These are phyloP conservation scores for Himalopsyche kuldschensis DNA, from an alignment of 2,888 invertebrate genomes.

Conservation along the genomic window DNA sequence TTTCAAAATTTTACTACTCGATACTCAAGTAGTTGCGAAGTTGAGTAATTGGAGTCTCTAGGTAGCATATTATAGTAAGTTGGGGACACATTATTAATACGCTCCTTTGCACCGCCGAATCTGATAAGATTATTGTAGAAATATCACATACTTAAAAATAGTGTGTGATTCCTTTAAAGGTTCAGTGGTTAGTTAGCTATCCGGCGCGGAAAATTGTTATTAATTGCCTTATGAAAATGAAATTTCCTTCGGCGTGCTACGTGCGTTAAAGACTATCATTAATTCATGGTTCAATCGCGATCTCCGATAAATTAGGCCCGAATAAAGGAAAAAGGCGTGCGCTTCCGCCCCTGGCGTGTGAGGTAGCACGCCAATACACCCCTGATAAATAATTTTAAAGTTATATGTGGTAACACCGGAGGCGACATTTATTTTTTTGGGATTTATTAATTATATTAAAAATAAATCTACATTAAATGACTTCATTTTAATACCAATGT, in stretches of 20 bases:
- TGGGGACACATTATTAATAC: neutral
- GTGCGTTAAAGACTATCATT: conserved; percentile 33
- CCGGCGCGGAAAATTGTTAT: conserved; percentile 28
- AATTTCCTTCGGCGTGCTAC: conserved; percentile 29
- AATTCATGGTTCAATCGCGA: conserved; percentile 36
- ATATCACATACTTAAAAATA: neutral
- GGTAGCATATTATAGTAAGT: no score
- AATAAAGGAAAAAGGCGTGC: conserved; percentile 32
- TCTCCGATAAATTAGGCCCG: conserved; percentile 37
- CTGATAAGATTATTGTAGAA: neutral
- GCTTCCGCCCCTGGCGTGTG: conserved; percentile 34
- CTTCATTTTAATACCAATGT: no score
- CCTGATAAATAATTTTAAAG: conserved; percentile 3
- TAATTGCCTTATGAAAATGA: conserved; percentile 38
- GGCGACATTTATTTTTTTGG: neutral
- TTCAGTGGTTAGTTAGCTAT: neutral
- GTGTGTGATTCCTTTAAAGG: neutral
- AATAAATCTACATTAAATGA: no score
- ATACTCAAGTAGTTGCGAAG: no score
- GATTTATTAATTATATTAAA: neutral
- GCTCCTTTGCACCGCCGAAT: neutral
- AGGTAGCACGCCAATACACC: conserved; percentile 7
- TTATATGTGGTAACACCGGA: neutral
- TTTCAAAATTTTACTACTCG: no score
- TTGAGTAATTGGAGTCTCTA: no score